These are phyloP conservation scores for Ceramica pisi DNA, from an alignment of 2,888 invertebrate genomes.

Conservation along the genomic window DNA sequence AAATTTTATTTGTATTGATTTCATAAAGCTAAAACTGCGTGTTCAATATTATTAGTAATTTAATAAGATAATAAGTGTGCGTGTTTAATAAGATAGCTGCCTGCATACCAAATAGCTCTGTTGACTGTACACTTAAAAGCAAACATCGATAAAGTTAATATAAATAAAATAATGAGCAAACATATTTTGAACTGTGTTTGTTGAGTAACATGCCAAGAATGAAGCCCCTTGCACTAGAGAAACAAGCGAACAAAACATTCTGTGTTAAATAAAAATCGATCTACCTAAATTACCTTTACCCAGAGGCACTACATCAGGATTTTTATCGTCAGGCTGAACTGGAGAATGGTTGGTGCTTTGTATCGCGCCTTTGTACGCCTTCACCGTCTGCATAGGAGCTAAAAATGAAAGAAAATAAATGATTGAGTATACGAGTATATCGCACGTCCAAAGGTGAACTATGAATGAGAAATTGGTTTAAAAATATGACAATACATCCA, in stretches of 20 bases:
- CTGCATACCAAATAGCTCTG: too few species aligned
- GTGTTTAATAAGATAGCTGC: too few species aligned
- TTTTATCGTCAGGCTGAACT: constrained; percentile 96
- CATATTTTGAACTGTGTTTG: constrained; percentile 11
- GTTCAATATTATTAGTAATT: too few species aligned
- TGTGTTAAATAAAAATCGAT: constrained; percentile 59
- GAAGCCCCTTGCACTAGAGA: constrained; percentile 10
- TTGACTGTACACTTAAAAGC: background rate
- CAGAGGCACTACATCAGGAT: constrained; percentile 96
- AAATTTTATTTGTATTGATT: too few species aligned
- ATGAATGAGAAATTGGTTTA: constrained; percentile 48
- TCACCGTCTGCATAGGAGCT: constrained; percentile 85
- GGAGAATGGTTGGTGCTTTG: constrained; percentile 90
- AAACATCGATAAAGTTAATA: constrained; percentile 11
- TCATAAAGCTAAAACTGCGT: too few species aligned
- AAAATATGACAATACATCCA: constrained; percentile 65
- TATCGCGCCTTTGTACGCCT: constrained; percentile 92
- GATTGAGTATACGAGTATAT: constrained; percentile 29
- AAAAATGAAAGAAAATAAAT: constrained; percentile 68
- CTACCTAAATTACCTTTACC: constrained; percentile 93
- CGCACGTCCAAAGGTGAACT: constrained; percentile 46
- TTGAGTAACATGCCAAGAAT: constrained; percentile 8
- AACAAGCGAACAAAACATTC: constrained; percentile 39
- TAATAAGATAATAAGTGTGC: too few species aligned
- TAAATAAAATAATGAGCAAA: background rate